These are phyloP conservation scores for Dicrostonyx torquatus DNA, from an alignment of 2,797 vertebrate species.

Conservation along the genomic window DNA sequence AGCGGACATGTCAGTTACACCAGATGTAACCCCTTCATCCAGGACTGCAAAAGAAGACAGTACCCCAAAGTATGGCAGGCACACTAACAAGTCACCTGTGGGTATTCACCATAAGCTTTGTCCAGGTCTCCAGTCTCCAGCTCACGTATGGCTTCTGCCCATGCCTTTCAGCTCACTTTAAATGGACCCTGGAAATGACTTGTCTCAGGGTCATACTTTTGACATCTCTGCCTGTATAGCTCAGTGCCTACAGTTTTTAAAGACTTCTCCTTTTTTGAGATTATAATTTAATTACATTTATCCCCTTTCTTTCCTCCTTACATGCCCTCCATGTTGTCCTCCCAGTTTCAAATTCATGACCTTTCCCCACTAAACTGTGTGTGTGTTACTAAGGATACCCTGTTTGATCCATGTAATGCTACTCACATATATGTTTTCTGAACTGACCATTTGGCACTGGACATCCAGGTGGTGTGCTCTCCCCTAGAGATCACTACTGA, in stretches of 20 bases:
- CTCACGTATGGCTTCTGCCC: not conserved
- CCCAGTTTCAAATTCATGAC: not conserved
- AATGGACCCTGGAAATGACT: not conserved
- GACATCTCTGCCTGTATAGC: not conserved
- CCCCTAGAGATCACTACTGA: not conserved
- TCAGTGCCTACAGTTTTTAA: not conserved
- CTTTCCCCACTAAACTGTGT: not conserved
- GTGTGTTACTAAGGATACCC: not conserved
- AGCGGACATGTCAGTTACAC: not conserved
- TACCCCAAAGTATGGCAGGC: not conserved
- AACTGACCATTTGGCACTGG: not conserved
- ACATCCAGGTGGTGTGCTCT: not conserved
- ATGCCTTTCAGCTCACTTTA: not conserved
- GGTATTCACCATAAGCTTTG: not conserved
- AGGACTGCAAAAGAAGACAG: not conserved
- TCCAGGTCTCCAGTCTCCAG: not conserved
- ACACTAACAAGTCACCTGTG: not conserved
- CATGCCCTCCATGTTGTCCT: not conserved
- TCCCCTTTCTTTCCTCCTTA: not conserved
- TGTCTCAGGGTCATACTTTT: not conserved
- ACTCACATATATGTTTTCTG: not conserved
- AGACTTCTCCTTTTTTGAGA: no score
- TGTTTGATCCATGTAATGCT: not conserved
- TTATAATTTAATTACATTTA: no score
- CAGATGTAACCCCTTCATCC: not conserved